Conservation (phyloP, 2,797 vertebrate genomes). For the Hyperoplus lanceolatus region DNA sequence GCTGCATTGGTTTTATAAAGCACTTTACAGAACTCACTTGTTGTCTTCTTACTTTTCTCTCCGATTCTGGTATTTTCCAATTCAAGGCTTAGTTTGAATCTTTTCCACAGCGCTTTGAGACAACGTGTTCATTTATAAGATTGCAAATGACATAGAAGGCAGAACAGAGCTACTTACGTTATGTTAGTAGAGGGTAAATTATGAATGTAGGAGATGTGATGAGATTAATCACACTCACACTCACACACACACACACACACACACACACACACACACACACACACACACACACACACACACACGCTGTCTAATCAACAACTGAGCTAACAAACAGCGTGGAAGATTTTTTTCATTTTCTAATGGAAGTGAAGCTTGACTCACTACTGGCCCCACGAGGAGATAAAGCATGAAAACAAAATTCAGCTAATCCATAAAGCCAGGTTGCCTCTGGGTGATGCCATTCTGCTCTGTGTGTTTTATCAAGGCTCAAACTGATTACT, state of each 20-base stretch:
- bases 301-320: slow-evolving; percentile 4
- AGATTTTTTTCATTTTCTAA: slow-evolving; percentile 17
- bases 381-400: slow-evolving; percentile 24
- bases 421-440: slow-evolving; percentile 45
- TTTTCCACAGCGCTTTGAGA: not conserved
- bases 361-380: slow-evolving; percentile 18
- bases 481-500: slow-evolving; percentile 4
- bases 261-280: not conserved
- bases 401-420: slow-evolving; percentile 7
- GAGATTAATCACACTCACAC: not conserved
- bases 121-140: not conserved
- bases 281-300: not conserved
- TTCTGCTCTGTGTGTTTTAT: slow-evolving; percentile 39
- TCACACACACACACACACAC: not conserved
- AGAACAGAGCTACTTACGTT: not conserved
- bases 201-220: slow-evolving; percentile 9
- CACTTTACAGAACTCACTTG: slow-evolving; percentile 2
- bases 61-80: not conserved
- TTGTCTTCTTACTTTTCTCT: not conserved
- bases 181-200: not conserved
- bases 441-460: slow-evolving; percentile 32
- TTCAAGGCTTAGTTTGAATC: not conserved
- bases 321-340: not conserved
- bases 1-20: slow-evolving; percentile 19
- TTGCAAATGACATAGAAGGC: not conserved